A percentile compares a stretch with the other conserved stretches of the same genome.
Evolutionary conservation across 2,113 vertebrate species (phyloP).

Genomic region (Callochromis pleurospilus): DNA sequence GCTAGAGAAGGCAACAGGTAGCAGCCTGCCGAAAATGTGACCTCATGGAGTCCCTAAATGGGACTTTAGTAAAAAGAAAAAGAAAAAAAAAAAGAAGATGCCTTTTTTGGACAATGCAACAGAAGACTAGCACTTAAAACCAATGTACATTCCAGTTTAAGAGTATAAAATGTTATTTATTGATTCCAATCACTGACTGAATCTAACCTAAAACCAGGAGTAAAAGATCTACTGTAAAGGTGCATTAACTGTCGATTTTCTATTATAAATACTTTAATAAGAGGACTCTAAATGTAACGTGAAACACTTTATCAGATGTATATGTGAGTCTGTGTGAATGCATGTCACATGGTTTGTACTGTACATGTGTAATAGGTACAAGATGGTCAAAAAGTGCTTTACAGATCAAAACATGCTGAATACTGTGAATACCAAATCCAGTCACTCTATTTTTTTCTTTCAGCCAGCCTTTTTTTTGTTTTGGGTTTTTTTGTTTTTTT

Average conservation of each 20-base stretch:
- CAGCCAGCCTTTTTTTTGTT: neutral
- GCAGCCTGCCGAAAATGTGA: conserved; percentile 53
- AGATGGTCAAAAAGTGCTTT: conserved; percentile 72
- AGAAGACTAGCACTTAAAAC: conserved; percentile 63
- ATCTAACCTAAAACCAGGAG: conserved; percentile 33
- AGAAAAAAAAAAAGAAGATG: neutral
- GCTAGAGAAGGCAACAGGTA: conserved; percentile 44
- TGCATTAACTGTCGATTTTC: conserved; percentile 65
- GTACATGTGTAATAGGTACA: conserved; percentile 43
- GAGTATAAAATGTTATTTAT: conserved; percentile 63
- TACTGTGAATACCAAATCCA: conserved; percentile 76
- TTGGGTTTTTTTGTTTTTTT: neutral
- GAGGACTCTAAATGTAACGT: conserved; percentile 49
- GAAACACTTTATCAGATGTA: conserved; percentile 59
- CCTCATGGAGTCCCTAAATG: neutral
- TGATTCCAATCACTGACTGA: conserved; percentile 45
- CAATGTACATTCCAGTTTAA: conserved; percentile 66
- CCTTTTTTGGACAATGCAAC: conserved; percentile 53
- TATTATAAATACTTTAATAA: conserved; percentile 61
- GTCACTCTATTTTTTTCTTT: conserved; percentile 41
- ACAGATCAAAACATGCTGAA: conserved; percentile 75
- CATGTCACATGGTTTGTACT: conserved; percentile 60
- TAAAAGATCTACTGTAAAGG: conserved; percentile 50
- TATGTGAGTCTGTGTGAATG: conserved; percentile 53
- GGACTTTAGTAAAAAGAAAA: neutral